Base-by-base conservation (phyloP, 2,113 vertebrate genomes). In the Notothenia rossii region DNA sequence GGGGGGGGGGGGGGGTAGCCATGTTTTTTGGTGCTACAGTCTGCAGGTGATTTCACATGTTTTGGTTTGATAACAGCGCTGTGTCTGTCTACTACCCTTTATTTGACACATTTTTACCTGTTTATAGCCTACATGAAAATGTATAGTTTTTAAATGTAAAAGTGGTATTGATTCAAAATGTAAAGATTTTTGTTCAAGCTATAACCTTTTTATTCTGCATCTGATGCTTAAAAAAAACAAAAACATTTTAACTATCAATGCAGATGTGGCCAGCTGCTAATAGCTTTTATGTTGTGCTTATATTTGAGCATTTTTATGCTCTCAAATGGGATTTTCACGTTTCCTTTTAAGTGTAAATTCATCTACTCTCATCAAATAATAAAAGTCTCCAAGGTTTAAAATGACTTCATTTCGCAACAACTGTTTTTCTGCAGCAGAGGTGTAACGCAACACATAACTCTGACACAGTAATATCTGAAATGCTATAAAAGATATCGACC, bases 41-140 rank as follows among this genome's bases (percentile, higher is more conserved):
- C 61, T 80, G 83, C 87, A 85, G 89, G 84, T 90, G 81, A 88
- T 86, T 74, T 29, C 36, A 50, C 50, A 78, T 65, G 1, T 12
- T 55, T 46, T n/a, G 4, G 48, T 66, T 54, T 29, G 8, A 62
- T 77, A 48, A 22, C 25, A 40, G 20, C 14, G 29, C 0, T 3
- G 17, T 20, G 14, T 73, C 29, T 72, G 15, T 70, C 63, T 78
- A 14, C 48, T 15, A 0, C 18, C 11, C 43, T n/a, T 25, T 25
- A 48, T 62, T 40, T 40, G 4, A 69, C 7, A n/a, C 1, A 14
- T 46, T 13, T 55, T 5, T 20, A 6, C 14, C 14, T 18, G 46
- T 2, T 40, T 67, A 53, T 22, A 22, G 22, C 22, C 22, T 50
- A 56, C 1, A 66, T 3, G 3, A 14, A 12, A 43, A 49, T 3